Percentiles rank a stretch among this genome's conserved stretches.
These are phyloP conservation scores for Tryphoninae sp. DNA, from an alignment of 2,888 invertebrate species.

Conservation along the genomic window DNA sequence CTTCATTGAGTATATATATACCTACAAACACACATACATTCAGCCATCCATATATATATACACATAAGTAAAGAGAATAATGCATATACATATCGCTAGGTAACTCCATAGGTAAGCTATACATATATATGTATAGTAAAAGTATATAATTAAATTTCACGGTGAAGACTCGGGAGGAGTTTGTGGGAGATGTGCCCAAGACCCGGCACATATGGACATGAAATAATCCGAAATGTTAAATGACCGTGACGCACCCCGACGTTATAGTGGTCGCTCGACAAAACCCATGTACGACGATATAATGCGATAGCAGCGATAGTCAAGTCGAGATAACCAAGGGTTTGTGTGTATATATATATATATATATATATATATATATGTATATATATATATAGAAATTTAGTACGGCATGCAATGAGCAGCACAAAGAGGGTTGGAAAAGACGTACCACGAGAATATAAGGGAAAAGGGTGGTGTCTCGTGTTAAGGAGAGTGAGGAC, in stretches of 20 bases:
- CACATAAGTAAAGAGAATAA: no score
- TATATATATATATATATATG: constrained; percentile 18
- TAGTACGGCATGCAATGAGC: constrained; percentile 44
- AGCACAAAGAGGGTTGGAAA: constrained; percentile 28
- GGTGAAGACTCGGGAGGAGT: constrained; percentile 28
- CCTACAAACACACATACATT: no score
- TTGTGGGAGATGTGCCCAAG: constrained; percentile 7
- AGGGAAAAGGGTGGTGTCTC: constrained; percentile 55
- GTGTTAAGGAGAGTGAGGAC: constrained; percentile 46
- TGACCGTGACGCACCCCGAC: constrained; percentile 56
- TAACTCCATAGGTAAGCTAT: not conserved
- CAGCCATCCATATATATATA: no score
- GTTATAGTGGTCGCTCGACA: constrained; percentile 44
- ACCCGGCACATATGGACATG: constrained; percentile 23
- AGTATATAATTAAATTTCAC: constrained; percentile 52
- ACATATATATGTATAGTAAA: not conserved
- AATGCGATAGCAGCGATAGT: constrained; percentile 58
- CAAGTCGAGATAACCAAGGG: constrained; percentile 34
- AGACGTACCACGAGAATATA: constrained; percentile 14
- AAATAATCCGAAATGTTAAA: constrained; percentile 61
- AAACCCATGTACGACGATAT: constrained; percentile 45
- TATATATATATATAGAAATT: constrained; percentile 11
- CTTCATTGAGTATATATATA: no score
- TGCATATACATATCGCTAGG: no score
- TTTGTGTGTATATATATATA: no score